Percentiles rank a stretch among this genome's conserved stretches.
These are phyloP conservation scores for Cecidostiba fungosa DNA, from an alignment of 2,888 invertebrate species.

Conservation along the genomic window DNA sequence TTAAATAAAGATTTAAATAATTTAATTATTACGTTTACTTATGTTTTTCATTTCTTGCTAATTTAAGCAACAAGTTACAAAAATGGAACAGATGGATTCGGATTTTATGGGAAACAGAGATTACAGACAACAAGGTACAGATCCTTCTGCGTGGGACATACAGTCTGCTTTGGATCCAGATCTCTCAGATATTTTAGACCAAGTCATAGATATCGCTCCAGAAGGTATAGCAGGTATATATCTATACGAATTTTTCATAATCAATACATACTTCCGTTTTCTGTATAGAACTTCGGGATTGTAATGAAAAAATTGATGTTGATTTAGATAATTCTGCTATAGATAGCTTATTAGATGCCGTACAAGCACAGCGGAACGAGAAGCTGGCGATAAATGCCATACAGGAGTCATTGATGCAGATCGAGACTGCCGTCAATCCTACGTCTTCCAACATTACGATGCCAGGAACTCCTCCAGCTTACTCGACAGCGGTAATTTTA, in stretches of 20 bases:
- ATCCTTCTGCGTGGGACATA: conserved; percentile 79
- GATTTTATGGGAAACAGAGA: conserved; percentile 79
- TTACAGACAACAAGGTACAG: conserved; percentile 74
- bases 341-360: conserved; percentile 80
- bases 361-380: conserved; percentile 82
- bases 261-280: background rate
- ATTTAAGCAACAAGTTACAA: conserved; percentile 75
- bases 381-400: conserved; percentile 93
- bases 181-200: conserved; percentile 92
- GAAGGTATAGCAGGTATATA: conserved; percentile 77
- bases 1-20: no score
- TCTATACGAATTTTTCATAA: background rate
- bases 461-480: conserved; percentile 84
- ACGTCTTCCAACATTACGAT: conserved; percentile 83
- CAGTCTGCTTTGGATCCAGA: conserved; percentile 85
- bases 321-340: conserved; percentile 70
- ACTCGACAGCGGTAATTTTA: conserved; percentile 82
- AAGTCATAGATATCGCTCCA: conserved; percentile 90
- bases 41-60: no score
- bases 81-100: conserved; percentile 79
- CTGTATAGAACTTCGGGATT: background rate
- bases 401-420: conserved; percentile 94
- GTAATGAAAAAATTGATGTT: background rate
- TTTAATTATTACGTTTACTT: no score
- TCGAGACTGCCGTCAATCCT: conserved; percentile 86